A percentile compares a stretch with the other conserved stretches of the same genome.
Conservation (phyloP, 2,797 vertebrate genomes). For the Syncerus caffer region DNA sequence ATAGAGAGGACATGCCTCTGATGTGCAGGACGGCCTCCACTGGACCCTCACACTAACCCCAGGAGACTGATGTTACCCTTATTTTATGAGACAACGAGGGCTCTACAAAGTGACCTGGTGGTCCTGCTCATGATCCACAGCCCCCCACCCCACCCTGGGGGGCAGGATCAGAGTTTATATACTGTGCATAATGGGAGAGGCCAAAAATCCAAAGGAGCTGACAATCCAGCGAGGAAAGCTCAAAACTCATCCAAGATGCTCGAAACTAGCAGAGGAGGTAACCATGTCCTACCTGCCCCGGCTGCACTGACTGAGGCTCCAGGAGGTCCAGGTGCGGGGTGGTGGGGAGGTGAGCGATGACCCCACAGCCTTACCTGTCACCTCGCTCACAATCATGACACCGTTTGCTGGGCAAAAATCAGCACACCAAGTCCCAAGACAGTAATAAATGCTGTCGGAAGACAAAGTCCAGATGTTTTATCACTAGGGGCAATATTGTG, state of each 20-base stretch:
- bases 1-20: background rate
- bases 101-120: background rate
- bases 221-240: background rate
- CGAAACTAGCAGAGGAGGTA: background rate
- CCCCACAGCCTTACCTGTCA: background rate
- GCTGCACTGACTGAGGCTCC: fast-evolving
- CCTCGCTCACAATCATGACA: fast-evolving
- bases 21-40: background rate
- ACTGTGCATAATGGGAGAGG: background rate
- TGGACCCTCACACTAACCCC: background rate
- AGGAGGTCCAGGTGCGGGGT: background rate
- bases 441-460: background rate
- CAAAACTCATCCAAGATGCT: background rate
- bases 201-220: background rate
- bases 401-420: background rate
- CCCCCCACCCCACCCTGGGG: fast-evolving
- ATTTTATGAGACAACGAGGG: background rate
- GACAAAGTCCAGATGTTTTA: background rate
- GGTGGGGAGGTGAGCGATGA: fast-evolving
- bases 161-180: background rate
- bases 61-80: background rate
- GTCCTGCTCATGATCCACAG: background rate
- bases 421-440: background rate
- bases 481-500: background rate
- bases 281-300: fast-evolving